Evolutionary conservation across 2,888 invertebrate genomes (phyloP), one percentile per base, ranked within the genome.

Genomic region (Furcula furcula): DNA sequence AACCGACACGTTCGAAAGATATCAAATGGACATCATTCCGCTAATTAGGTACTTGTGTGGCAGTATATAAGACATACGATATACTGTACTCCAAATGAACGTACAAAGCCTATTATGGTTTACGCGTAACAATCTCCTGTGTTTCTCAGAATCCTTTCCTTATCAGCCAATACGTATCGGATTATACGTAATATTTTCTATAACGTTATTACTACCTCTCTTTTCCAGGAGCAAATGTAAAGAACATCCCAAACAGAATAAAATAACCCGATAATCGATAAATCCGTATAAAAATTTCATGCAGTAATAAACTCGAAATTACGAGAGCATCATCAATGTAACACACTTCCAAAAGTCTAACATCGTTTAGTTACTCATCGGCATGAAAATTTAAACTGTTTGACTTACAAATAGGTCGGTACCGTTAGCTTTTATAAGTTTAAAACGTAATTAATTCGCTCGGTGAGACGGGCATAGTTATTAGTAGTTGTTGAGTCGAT

Each of bases 361-460:
- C 16, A 28, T 28, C 28, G 7, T 11, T 28, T 11, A 16, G 18
- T 11, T 18, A 18, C 18, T 18, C 28, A 6, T 18, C 16, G 28
- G 7, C 16, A 5, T 18, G 18, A 18, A 21, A 29, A 31, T 11
- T 10, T 11, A 32, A 40, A 29, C 45, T 40, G 31, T 29, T 48
- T 51, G 41, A 55, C 41, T 47, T 30, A 31, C 52, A 55, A 51
- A 47, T 53, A 34, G 15, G 13, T 14, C 10, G 11, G 25, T 22
- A 11, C 34, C 21, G 34, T 18, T 32, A 29, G 22, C 28, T 18
- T 28, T 28, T 28, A 18, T 18, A 42, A 44, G 21, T 55, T 51
- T 36, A 42, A 49, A 41, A 46, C 34, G 34, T 53, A 46, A 56
- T 53, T 56, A 53, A 53, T 55, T 56, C 43, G 25, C 37, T 36